Conservation (phyloP, 2,888 invertebrate species). For the Callimorpha dominula region DNA sequence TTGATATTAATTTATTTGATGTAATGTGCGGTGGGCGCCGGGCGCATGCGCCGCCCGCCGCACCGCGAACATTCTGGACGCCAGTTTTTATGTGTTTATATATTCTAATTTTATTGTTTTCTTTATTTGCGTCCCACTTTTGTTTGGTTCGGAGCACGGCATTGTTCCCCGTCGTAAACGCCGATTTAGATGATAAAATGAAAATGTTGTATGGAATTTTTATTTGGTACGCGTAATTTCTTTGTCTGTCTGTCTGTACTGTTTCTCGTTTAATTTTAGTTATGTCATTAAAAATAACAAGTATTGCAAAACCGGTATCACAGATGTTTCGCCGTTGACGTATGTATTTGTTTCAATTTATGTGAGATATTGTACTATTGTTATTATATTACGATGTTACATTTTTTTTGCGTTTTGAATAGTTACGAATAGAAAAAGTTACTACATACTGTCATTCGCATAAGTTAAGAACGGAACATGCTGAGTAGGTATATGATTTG, state of each 20-base stretch:
- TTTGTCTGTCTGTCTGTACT: slow-evolving; percentile 60
- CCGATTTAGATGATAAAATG: slow-evolving; percentile 86
- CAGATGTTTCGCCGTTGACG: slow-evolving; percentile 38
- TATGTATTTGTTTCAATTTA: slow-evolving; percentile 31
- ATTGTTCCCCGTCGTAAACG: slow-evolving; percentile 86
- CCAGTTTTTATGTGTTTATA: slow-evolving; percentile 85
- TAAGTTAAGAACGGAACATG: background rate
- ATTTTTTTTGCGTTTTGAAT: slow-evolving; percentile 20
- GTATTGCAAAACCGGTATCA: slow-evolving; percentile 46
- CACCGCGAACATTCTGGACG: slow-evolving; percentile 76
- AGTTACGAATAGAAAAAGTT: slow-evolving; percentile 5
- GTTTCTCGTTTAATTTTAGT: slow-evolving; percentile 58
- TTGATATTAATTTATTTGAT: slow-evolving; percentile 76
- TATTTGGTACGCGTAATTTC: slow-evolving; percentile 71
- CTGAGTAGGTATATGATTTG: background rate
- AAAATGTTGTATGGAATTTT: slow-evolving; percentile 83
- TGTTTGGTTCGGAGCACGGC: slow-evolving; percentile 84
- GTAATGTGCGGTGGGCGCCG: slow-evolving; percentile 67
- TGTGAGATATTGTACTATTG: slow-evolving; percentile 4
- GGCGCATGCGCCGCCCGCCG: slow-evolving; percentile 74
- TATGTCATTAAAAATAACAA: slow-evolving; percentile 59
- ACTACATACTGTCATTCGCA: background rate
- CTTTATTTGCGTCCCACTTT: slow-evolving; percentile 87
- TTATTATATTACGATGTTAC: slow-evolving; percentile 25
- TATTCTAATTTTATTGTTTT: slow-evolving; percentile 87